Base-by-base conservation (phyloP, 2,113 vertebrate genomes). In the Nothobranchius furzeri region DNA sequence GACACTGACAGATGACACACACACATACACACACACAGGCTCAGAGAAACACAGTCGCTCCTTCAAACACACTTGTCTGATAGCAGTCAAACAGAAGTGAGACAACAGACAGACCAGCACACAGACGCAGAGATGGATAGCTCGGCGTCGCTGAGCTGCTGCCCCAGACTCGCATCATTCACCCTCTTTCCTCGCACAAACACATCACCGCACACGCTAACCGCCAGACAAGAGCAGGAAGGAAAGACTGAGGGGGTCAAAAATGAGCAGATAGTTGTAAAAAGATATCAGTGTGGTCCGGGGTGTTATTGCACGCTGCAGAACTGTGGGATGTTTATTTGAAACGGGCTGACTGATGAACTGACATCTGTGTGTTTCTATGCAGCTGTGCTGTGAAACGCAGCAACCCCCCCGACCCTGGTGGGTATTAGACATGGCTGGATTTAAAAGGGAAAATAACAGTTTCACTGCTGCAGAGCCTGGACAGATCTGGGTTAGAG, bases 81-180 rank as follows among this genome's bases (percentile, higher is more conserved):
- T 82, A 86, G 81, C 78, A 89, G 79, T 89, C 83, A 82, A 83
- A 89, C 81, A 81, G 71, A 83, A 76, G 37, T 47, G 77, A 85
- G 76, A 80, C 82, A 80, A 82, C 83, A 85, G 77, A 73, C 70
- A 78, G 81, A 81, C 65, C 53, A 60, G 73, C 61, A 73, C 79
- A 82, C 77, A 78, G 79, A 88, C 65, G 85, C 69, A 65, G 70
- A 85, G 77, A 85, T 67, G 70, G 76, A 89, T 73, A 80, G 78
- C 70, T 57, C 61, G 73, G 60, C 76, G 68, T 76, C 80, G 75
- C 68, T 79, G 61, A 74, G 86, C 59, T 68, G 78, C 80, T 55
- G 63, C 80, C 82, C 71, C 68, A 53, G 20, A 82, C 76, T 86
- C 83, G 74, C 80, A 87, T 87, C 80, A 79, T 61, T 88, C 81